Conservation (phyloP, 2,113 vertebrate species). For the Lophius piscatorius region DNA sequence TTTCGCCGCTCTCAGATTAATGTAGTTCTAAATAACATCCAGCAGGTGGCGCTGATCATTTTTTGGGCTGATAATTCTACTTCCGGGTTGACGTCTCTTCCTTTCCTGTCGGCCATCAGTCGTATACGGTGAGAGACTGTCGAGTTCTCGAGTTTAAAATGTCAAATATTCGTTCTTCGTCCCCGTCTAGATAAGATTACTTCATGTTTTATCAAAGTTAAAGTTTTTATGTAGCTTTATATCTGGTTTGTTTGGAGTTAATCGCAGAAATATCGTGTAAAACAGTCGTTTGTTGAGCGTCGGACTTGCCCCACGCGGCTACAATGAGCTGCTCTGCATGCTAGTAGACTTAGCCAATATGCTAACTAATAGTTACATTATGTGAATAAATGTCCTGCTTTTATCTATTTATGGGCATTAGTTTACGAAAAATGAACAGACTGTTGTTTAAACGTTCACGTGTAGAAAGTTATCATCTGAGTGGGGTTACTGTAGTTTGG, state of each 20-base stretch:
- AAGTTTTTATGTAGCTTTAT: accelerated
- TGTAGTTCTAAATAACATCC: neutral
- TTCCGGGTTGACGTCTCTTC: slow-evolving; percentile 15
- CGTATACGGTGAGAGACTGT: slow-evolving; percentile 48
- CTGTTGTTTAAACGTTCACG: too few relatives aligned
- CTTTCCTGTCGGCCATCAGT: slow-evolving; percentile 74
- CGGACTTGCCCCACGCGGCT: slow-evolving; percentile 37
- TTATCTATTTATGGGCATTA: neutral
- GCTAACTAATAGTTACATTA: neutral
- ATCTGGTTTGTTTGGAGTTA: neutral
- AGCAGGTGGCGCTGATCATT: slow-evolving; percentile 9
- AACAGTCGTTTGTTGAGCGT: neutral
- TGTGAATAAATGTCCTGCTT: too few relatives aligned
- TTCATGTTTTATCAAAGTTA: accelerated
- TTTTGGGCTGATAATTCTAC: too few relatives aligned
- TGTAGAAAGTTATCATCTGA: too few relatives aligned
- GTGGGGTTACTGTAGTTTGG: too few relatives aligned
- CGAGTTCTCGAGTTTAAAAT: slow-evolving; percentile 24
- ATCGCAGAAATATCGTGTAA: neutral
- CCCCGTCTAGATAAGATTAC: accelerated
- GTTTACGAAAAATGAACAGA: too few relatives aligned
- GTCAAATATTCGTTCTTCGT: accelerated
- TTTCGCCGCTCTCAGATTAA: too few relatives aligned
- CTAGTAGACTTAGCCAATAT: slow-evolving; percentile 7
- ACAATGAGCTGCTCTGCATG: neutral